Evolutionary conservation across 1,140 invertebrate species (phyloP).

Genomic region (Cherax destructor): DNA sequence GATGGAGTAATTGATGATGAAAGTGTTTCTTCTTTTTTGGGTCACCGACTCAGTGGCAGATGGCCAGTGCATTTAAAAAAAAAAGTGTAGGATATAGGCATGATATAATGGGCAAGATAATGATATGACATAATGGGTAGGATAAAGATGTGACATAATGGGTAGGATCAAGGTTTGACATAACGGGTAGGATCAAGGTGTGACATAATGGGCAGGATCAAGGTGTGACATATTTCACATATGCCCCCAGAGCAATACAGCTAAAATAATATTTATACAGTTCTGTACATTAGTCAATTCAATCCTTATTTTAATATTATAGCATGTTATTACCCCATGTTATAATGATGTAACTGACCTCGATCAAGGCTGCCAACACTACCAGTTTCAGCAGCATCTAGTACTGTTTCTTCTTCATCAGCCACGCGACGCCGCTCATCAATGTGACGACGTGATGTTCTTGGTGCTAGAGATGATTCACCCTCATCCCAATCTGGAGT

Average conservation of each 20-base stretch:
- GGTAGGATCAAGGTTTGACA: too few species aligned
- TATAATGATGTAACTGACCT: slow-evolving; percentile 1
- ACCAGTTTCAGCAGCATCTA: slow-evolving; percentile 57
- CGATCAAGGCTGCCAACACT: slow-evolving; percentile 59
- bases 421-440: slow-evolving; percentile 58
- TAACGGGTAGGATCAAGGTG: too few species aligned
- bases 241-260: background rate
- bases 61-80: too few species aligned
- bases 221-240: background rate
- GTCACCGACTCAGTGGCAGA: too few species aligned
- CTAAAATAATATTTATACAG: too few species aligned
- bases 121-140: too few species aligned
- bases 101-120: too few species aligned
- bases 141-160: too few species aligned
- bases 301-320: background rate
- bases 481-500: slow-evolving; percentile 62
- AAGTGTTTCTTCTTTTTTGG: too few species aligned
- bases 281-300: too few species aligned
- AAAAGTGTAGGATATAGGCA: too few species aligned
- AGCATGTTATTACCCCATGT: background rate
- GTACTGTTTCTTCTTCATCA: slow-evolving; percentile 56
- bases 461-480: slow-evolving; percentile 38
- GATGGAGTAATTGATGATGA: too few species aligned
- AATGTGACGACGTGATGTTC: slow-evolving; percentile 41
- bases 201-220: background rate